A percentile compares a stretch with the other conserved stretches of the same genome.
These are phyloP conservation scores for Odontocerum albicorne DNA, from an alignment of 2,888 invertebrate genomes.

Conservation along the genomic window DNA sequence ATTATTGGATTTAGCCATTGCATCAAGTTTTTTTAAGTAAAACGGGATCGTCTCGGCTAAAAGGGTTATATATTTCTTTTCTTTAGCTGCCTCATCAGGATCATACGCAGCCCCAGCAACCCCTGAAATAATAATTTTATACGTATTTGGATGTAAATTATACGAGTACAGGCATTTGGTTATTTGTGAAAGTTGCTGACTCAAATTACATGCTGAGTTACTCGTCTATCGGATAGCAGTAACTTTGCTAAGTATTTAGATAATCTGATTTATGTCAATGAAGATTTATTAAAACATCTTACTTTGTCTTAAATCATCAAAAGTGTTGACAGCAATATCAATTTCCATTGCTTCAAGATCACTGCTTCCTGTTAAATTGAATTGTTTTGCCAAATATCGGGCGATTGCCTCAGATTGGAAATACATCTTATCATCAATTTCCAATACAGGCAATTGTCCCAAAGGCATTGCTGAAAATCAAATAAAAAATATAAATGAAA, in stretches of 20 bases:
- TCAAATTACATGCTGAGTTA: too few relatives aligned
- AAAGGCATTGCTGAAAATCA: slow-evolving; percentile 55
- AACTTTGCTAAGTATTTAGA: too few relatives aligned
- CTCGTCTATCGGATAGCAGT: too few relatives aligned
- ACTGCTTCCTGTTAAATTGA: slow-evolving; percentile 56
- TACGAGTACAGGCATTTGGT: too few relatives aligned
- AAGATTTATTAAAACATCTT: slow-evolving; percentile 37
- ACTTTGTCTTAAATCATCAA: slow-evolving; percentile 64
- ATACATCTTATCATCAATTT: slow-evolving; percentile 62
- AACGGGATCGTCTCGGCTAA: slow-evolving; percentile 56
- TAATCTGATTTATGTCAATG: too few relatives aligned
- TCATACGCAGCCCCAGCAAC: slow-evolving; percentile 53
- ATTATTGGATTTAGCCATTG: slow-evolving; percentile 54
- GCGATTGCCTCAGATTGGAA: slow-evolving; percentile 62
- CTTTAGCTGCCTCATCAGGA: slow-evolving; percentile 53
- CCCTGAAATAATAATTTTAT: slow-evolving; percentile 31
- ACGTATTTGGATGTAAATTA: not conserved
- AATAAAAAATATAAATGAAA: too few relatives aligned
- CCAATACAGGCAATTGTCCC: slow-evolving; percentile 64
- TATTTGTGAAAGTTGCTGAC: not conserved
- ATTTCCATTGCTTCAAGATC: slow-evolving; percentile 63
- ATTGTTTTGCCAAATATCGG: slow-evolving; percentile 65
- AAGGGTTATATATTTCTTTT: slow-evolving; percentile 50
- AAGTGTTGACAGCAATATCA: slow-evolving; percentile 62
- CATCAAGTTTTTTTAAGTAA: slow-evolving; percentile 57